Evolutionary conservation across 2,797 vertebrate species (phyloP), one percentile per base, ranked within the genome.

Genomic region (Chaunax sp.): DNA sequence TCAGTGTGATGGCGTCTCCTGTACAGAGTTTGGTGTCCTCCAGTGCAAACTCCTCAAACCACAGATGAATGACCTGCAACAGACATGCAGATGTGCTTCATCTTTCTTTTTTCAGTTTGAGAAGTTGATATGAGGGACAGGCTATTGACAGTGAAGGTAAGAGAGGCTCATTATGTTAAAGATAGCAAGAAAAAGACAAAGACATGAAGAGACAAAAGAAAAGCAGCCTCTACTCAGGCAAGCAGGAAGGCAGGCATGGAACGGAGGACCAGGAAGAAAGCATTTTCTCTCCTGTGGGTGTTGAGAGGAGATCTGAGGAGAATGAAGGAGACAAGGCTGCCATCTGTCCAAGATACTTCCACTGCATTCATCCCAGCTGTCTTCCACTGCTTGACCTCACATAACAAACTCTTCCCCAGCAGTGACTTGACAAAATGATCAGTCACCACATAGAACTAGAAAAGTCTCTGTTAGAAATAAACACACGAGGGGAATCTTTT

Each of bases 11-110:
- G 26, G 75, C 86, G 78, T 95, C 94, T 40, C 77, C 75, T 0
- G 80, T 85, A 58, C 94, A 95, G 28, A 78, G 78, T 54, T 71
- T 41, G 2, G 81, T 90, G 3, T 87, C 86, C 78, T 95, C 93
- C 61, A 94, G 37, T 44, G 90, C 88, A 81, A 95, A 93, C 28
- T 93, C 89, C 64, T 92, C 90, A 69, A 94, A 95, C 92, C 91
- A 93, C 82, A 95, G 68, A 77, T 92, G 90, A 80, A 95, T 92
- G 78, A 94, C 93, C 93, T 95, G 80, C 47, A 82, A 84, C 58
- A 81, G 23, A 78, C 61, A 72, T 2, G 45, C 35, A 76, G 23
- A 73, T 37, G 23, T 56, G 58, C 82, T 78, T 83, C 44, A 69
- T 67, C 26, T 72, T 1, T 22, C 58, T 20, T 18, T 18, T 67